Evolutionary conservation across 1,140 invertebrate species (phyloP).

Genomic region (Cryptotermes secundus): DNA sequence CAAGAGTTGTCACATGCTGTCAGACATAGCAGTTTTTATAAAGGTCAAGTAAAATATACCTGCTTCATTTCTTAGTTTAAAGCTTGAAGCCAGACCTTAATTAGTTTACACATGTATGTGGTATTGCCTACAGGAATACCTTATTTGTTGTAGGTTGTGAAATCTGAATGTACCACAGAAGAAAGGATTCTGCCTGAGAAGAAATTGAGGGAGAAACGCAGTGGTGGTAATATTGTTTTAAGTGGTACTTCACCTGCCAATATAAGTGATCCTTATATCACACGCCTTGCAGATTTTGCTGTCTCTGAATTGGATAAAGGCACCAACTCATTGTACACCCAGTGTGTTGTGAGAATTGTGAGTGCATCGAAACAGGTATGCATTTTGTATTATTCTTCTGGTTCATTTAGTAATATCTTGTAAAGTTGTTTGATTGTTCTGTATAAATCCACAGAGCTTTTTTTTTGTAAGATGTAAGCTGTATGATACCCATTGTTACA

Average conservation of each 20-base stretch:
- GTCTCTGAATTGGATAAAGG: constrained; percentile 37
- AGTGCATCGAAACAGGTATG: constrained; percentile 31
- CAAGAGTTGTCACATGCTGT: too few relatives aligned
- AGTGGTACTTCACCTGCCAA: neutral
- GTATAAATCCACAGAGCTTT: too few relatives aligned
- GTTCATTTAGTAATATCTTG: too few relatives aligned
- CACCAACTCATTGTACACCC: constrained; percentile 39
- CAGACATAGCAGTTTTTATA: too few relatives aligned
- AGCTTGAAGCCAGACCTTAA: too few relatives aligned
- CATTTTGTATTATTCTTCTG: neutral
- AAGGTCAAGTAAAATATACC: too few relatives aligned
- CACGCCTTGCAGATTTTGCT: constrained; percentile 23
- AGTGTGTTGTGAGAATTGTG: constrained; percentile 33
- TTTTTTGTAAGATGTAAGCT: too few relatives aligned
- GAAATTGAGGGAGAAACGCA: neutral
- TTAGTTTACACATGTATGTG: too few relatives aligned
- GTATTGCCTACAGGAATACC: too few relatives aligned
- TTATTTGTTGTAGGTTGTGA: constrained; percentile 23
- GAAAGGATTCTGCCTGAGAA: neutral
- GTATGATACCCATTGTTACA: too few relatives aligned
- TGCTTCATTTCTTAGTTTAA: too few relatives aligned
- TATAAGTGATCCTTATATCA: constrained; percentile 6
- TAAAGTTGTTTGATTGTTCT: too few relatives aligned
- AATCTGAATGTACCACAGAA: constrained; percentile 17
- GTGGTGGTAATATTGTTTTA: neutral